Conservation (phyloP, 1,140 invertebrate species). For the Drosophila erecta region DNA sequence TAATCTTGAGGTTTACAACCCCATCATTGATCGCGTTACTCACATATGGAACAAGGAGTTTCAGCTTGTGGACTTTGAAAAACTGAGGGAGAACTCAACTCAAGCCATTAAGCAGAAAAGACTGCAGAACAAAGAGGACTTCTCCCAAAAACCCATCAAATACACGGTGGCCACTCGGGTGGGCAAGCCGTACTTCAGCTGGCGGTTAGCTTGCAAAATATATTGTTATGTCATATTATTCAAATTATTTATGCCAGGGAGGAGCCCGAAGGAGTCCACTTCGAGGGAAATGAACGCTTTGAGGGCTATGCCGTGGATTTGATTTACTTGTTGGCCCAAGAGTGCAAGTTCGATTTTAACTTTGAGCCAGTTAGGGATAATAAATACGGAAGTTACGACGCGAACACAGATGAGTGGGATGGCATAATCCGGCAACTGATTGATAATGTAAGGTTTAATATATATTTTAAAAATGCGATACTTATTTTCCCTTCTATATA, state of each 20-base stretch:
- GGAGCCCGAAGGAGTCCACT: conserved; percentile 74
- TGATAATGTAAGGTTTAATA: conserved; percentile 85
- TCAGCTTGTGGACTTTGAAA: conserved; percentile 55
- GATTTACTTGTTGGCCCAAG: conserved; percentile 88
- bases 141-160: conserved; percentile 56
- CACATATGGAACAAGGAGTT: conserved; percentile 77
- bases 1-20: conserved; percentile 89
- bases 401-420: conserved; percentile 90
- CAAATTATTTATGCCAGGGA: conserved; percentile 9
- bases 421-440: conserved; percentile 94
- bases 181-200: conserved; percentile 77
- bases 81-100: conserved; percentile 59
- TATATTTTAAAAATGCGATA: neutral
- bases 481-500: conserved; percentile 65
- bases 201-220: conserved; percentile 57
- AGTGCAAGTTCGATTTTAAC: conserved; percentile 90
- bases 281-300: conserved; percentile 86
- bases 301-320: conserved; percentile 92
- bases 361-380: conserved; percentile 89
- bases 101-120: conserved; percentile 52
- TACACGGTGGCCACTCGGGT: conserved; percentile 75
- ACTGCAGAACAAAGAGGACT: conserved; percentile 61
- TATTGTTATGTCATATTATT: too few species aligned
- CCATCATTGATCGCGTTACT: conserved; percentile 63
- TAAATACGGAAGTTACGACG: conserved; percentile 89